Base-by-base conservation (phyloP, 2,797 vertebrate species). In the Antennarius maculatus region DNA sequence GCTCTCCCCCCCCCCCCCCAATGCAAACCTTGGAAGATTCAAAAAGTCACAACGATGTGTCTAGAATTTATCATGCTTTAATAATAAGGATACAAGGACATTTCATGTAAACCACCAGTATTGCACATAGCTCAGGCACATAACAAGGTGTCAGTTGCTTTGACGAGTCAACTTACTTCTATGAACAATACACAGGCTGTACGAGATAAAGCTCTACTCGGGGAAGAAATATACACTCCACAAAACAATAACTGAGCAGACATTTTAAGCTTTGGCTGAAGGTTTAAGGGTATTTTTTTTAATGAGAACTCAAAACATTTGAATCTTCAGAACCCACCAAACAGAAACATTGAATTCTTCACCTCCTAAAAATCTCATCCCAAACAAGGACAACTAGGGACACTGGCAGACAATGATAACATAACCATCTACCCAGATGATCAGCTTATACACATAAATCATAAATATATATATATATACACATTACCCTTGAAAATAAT, bases 71-170 rank as follows among this genome's bases (percentile, higher is more conserved):
- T 86, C 92, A 93, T 95, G 94, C 93, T 94, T 95, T 95, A 94
- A 89, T 94, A 90, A 88, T 86, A 93, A 92, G 91, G 87, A 87
- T 88, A 88, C 88, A 80, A 86, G 80, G 81, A 92, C 87, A 88
- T 88, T 74, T 76, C 66, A 91, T 90, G 89, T 88, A 89, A 92
- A 91, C 83, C 71, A 90, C 84, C 76, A 77, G 84, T 92, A 93
- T 92, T 94, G 92, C 92, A 93, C 93, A 90, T 91, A 84, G 88
- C 89, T 94, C 90, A 93, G 92, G 92, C 92, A 94, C 92, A 80
- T 88, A 79, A 93, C 88, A 90, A 89, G 23, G 85, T 89, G 83
- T 91, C 72, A 76, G 42, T 80, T 82, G 72, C 83, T 86, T 86
- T 76, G 66, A 90, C 89, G 87, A 84, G 47, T 82, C 59, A 85